Percentiles rank a stretch among this genome's conserved stretches.
Evolutionary conservation across 2,888 invertebrate genomes (phyloP).

Genomic region (Ommatoiulus sabulosus): DNA sequence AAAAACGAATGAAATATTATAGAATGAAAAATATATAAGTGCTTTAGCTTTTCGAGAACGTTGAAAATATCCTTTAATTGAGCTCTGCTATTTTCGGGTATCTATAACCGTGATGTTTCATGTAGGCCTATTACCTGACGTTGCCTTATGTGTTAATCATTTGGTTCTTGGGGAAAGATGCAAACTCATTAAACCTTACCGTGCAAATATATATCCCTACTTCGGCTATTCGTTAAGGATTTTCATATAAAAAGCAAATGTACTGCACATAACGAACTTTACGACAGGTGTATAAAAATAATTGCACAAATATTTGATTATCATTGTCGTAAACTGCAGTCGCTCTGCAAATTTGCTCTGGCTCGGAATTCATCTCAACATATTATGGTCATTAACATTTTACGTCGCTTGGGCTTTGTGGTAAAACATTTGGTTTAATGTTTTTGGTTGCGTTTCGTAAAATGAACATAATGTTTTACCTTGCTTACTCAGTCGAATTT

Average conservation of each 20-base stretch:
- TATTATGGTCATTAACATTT: slow-evolving; percentile 2
- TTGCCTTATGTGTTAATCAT: neutral
- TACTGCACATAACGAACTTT: neutral
- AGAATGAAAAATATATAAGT: too few species aligned
- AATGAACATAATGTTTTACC: too few species aligned
- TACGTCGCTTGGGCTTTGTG: neutral
- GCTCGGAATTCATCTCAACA: neutral
- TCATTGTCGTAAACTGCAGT: neutral
- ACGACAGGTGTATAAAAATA: neutral
- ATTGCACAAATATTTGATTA: neutral
- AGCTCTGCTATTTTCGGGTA: too few species aligned
- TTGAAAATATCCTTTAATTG: too few species aligned
- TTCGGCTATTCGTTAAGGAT: neutral
- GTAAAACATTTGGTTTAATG: too few species aligned
- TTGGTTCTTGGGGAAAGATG: neutral
- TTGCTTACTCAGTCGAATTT: too few species aligned
- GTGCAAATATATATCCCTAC: neutral
- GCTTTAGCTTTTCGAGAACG: too few species aligned
- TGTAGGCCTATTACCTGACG: too few species aligned
- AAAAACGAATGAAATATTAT: too few species aligned
- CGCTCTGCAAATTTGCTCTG: neutral
- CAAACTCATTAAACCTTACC: neutral
- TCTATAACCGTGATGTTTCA: too few species aligned
- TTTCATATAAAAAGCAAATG: neutral
- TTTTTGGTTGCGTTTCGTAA: too few species aligned